These are phyloP conservation scores for Bombus superbus DNA, from an alignment of 1,140 invertebrate genomes.

Conservation along the genomic window DNA sequence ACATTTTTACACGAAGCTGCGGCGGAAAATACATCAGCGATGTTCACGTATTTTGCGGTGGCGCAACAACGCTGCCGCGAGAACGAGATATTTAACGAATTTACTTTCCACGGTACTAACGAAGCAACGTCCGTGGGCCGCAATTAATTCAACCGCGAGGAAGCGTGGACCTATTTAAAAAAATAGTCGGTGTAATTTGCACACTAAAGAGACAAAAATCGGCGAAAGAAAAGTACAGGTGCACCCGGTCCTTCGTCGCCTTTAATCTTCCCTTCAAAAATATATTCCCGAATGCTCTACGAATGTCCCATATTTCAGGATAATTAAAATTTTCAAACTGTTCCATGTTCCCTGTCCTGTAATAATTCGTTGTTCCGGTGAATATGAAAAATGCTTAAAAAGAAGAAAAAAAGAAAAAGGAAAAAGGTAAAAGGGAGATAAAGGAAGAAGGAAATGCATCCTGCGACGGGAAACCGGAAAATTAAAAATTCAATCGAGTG, in stretches of 20 bases:
- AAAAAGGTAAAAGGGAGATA: neutral
- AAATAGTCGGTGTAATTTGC: constrained; percentile 58
- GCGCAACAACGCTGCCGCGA: constrained; percentile 10
- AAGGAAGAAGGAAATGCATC: neutral
- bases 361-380: neutral
- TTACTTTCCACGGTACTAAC: constrained; percentile 61
- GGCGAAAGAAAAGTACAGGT: constrained; percentile 10
- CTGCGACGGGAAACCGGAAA: constrained; percentile 6
- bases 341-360: neutral
- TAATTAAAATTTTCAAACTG: neutral
- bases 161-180: constrained; percentile 57
- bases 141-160: constrained; percentile 65
- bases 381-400: neutral
- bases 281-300: neutral
- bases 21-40: neutral
- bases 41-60: neutral
- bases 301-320: neutral
- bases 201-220: constrained; percentile 59
- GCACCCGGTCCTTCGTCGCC: no score
- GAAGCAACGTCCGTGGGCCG: constrained; percentile 58
- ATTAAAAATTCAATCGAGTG: constrained; percentile 27
- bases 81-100: constrained; percentile 68
- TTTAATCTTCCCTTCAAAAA: neutral
- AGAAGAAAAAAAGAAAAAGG: neutral
- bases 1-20: neutral